Evolutionary conservation across 1,140 invertebrate species (phyloP), one percentile per base, ranked within the genome.

Genomic region (Atta cephalotes): DNA sequence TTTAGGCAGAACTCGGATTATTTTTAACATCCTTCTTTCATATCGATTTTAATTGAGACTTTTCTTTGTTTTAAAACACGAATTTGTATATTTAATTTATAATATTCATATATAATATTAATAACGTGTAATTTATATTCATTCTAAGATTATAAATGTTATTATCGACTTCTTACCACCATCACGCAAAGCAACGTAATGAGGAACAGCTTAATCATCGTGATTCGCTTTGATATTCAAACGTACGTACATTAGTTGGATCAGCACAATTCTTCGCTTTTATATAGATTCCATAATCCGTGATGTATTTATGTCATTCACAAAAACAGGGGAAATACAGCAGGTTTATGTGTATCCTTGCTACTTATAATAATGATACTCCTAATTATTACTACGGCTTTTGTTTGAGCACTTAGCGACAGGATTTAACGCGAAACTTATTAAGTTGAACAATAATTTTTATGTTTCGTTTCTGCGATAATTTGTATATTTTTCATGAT

Each of bases 101-200:
- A 4, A n/a, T 18, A 31, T 53, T 9, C 9, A 56, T 21, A 35
- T 72, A 31, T 31, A 31, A 31, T 31, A 31, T 31, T 31, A 31
- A 31, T 31, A 31, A 31, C 18, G 7, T 12, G 12, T 21, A 35
- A 58, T 58, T 74, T 21, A 25, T 3, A 7, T 56, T 21, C 21
- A 9, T 60, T 62, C 18, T 45, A 7, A 62, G 21, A 25, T 14
- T 78, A 16, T 45, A 45, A 77, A 45, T 62, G 12, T 3, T 76
- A 56, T 76, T 16, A 65, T 63, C 5, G 21, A 31, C 25, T 74
- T 63, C 76, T 78, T 65, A 78, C 76, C 58, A 78, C 25, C 35
- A 58, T 35, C 39, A 25, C 21, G 25, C 76, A 78, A 18, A 78
- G 58, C 35, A 78, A 78, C 58, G 76, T 45, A 45, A 78, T 28